phyloP scores from a whole-genome alignment of 1,140 invertebrate species.

The Propsilocerus akamusi region DNA sequence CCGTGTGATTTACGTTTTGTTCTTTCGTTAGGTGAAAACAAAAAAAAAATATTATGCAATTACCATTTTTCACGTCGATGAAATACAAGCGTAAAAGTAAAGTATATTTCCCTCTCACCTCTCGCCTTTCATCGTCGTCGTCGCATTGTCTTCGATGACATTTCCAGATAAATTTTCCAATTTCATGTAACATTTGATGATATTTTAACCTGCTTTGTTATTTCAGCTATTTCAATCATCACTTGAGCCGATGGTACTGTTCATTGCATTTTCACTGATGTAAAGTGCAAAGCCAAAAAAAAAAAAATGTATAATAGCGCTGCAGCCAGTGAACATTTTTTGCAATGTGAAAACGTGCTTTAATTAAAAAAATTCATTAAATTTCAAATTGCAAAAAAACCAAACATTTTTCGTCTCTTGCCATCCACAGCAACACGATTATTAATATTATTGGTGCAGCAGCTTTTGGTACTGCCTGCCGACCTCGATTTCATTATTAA shows the following conservation, averaged over 20 bases:
- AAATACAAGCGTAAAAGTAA: not conserved
- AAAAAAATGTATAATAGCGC: not conserved
- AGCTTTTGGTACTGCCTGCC: too few species aligned
- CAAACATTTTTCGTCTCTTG: too few species aligned
- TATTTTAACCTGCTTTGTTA: not conserved
- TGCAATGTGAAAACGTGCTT: slow-evolving; percentile 3
- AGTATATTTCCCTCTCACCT: not conserved
- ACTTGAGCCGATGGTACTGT: too few species aligned
- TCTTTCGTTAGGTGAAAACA: not conserved
- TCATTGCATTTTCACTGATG: not conserved
- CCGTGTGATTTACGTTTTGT: not conserved
- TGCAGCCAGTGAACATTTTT: too few species aligned
- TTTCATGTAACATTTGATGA: not conserved
- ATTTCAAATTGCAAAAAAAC: not conserved
- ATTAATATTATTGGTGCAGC: too few species aligned
- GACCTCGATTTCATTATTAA: too few species aligned
- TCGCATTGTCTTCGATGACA: too few species aligned
- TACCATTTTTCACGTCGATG: not conserved
- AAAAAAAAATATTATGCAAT: not conserved
- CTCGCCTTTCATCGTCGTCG: not conserved
- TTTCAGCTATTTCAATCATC: too few species aligned
- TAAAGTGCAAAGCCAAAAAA: not conserved
- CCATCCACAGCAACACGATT: too few species aligned
- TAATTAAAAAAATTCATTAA: not conserved
- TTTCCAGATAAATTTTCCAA: not conserved